Conservation (phyloP, 1,140 invertebrate species). For the Dinothrombium tinctorium region DNA sequence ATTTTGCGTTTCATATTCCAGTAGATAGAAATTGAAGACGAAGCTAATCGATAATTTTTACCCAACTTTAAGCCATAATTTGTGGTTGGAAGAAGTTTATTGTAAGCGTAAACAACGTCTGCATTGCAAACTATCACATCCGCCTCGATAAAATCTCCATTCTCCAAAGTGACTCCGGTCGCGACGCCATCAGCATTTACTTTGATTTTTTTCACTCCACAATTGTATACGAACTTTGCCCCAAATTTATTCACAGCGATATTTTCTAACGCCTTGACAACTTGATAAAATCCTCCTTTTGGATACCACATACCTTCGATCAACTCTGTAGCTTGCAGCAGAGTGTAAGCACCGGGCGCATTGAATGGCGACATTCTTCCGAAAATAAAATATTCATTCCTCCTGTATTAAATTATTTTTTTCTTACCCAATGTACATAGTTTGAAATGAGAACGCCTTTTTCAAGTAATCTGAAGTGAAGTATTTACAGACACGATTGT, state of each 20-base stretch:
- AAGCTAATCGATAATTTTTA: not conserved
- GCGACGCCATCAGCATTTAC: not conserved
- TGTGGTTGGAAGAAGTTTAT: not conserved
- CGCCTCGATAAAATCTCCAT: not conserved
- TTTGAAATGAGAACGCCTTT: constrained; percentile 1
- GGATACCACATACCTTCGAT: constrained; percentile 1
- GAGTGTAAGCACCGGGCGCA: not conserved
- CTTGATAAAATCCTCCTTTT: not conserved
- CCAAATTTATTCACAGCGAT: not conserved
- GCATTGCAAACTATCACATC: not conserved
- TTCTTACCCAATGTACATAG: constrained; percentile 2
- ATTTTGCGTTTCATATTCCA: not conserved
- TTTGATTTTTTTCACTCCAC: not conserved
- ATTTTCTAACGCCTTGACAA: not conserved
- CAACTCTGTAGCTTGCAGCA: not conserved
- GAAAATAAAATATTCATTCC: too few species aligned
- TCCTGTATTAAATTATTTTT: not conserved
- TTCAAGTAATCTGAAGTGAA: not conserved
- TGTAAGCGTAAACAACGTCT: not conserved
- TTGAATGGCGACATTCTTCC: constrained; percentile 1
- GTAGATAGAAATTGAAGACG: not conserved
- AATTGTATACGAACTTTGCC: not conserved
- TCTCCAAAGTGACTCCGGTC: not conserved
- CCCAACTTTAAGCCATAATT: constrained; percentile 1
- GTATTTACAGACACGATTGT: not conserved